phyloP scores from a whole-genome alignment of 2,888 invertebrate species.

The Lepidocyrtinus sp. region DNA sequence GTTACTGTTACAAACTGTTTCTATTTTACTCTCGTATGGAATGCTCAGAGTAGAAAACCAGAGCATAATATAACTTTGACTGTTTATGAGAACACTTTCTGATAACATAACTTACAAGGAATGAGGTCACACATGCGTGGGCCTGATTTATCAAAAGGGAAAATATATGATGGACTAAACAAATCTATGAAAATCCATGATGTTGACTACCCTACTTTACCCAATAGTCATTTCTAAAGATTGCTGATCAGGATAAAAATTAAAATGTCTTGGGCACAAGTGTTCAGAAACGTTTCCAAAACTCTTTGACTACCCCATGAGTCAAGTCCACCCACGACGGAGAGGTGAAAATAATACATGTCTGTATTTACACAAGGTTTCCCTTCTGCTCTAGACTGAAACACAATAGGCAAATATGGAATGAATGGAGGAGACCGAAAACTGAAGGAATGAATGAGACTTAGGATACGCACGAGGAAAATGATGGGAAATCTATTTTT shows the following conservation, averaged over 20 bases:
- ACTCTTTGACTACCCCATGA: too few species aligned
- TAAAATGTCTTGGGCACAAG: too few species aligned
- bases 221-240: not conserved
- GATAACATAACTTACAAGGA: constrained; percentile 24
- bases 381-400: too few species aligned
- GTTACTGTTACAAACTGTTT: constrained; percentile 4
- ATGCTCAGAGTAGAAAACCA: constrained; percentile 28
- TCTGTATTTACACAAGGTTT: too few species aligned
- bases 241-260: not conserved
- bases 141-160: constrained; percentile 45
- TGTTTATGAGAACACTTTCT: constrained; percentile 17
- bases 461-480: too few species aligned
- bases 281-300: too few species aligned
- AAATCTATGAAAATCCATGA: constrained; percentile 6
- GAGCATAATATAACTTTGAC: not conserved
- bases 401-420: too few species aligned
- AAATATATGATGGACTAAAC: constrained; percentile 8
- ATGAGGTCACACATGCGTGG: constrained; percentile 62
- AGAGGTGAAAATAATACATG: too few species aligned
- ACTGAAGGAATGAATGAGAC: too few species aligned
- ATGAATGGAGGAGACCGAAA: too few species aligned
- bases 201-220: not conserved
- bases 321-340: not conserved
- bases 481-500: too few species aligned
- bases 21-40: constrained; percentile 28